These are phyloP conservation scores for Zaprionus tsacasi DNA, from an alignment of 1,140 invertebrate genomes.

Conservation along the genomic window DNA sequence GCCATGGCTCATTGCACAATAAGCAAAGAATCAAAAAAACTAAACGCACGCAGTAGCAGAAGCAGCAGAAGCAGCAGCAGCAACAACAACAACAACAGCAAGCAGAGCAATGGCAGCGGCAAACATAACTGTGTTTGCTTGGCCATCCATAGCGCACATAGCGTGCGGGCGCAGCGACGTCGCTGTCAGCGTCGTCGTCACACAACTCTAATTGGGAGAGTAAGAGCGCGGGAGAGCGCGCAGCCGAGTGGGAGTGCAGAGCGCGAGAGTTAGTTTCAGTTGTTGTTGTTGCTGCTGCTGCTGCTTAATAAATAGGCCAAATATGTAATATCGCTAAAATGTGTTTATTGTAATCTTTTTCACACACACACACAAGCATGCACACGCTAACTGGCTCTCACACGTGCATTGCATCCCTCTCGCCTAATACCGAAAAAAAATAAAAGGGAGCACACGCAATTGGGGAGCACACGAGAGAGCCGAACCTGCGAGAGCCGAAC, in stretches of 20 bases:
- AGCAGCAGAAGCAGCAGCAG: slow-evolving; percentile 1
- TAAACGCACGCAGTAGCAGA: slow-evolving; percentile 31
- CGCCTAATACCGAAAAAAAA: slow-evolving; percentile 1
- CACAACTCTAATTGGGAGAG: slow-evolving; percentile 27
- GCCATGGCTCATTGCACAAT: slow-evolving; percentile 82
- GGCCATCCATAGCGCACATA: slow-evolving; percentile 62
- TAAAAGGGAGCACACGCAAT: slow-evolving; percentile 16
- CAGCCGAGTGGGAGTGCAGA: slow-evolving; percentile 24
- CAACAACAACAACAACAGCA: neutral
- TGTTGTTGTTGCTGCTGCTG: slow-evolving; percentile 38
- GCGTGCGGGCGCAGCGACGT: slow-evolving; percentile 29
- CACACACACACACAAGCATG: slow-evolving; percentile 32
- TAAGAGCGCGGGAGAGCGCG: slow-evolving; percentile 5
- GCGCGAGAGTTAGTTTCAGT: slow-evolving; percentile 23
- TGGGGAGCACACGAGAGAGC: neutral
- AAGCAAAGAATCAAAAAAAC: slow-evolving; percentile 76
- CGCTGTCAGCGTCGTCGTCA: slow-evolving; percentile 17
- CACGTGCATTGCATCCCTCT: slow-evolving; percentile 78
- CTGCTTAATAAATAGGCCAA: slow-evolving; percentile 80
- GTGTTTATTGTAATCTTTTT: slow-evolving; percentile 81
- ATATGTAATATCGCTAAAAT: slow-evolving; percentile 83
- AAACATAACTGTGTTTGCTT: slow-evolving; percentile 81
- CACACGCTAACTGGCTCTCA: slow-evolving; percentile 14
- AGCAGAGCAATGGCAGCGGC: slow-evolving; percentile 24
- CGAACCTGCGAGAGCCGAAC: neutral